These are phyloP conservation scores for Oreochromis grahami DNA, from an alignment of 2,797 vertebrate species.

Conservation along the genomic window DNA sequence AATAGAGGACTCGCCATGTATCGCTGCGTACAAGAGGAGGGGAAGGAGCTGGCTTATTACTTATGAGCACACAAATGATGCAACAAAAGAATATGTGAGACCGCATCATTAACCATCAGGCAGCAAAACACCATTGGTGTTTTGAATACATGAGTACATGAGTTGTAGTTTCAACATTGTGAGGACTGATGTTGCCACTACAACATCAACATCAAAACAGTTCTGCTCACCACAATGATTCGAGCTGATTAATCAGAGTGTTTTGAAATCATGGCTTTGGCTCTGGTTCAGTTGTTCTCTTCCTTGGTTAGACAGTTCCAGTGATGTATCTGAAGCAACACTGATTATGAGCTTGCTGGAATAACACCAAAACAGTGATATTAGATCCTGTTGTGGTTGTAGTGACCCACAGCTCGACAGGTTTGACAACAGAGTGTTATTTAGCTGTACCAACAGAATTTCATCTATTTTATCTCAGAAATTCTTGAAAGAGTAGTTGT, in stretches of 20 bases:
- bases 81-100: background rate
- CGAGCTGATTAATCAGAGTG: background rate
- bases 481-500: background rate
- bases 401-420: background rate
- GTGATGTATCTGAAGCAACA: background rate
- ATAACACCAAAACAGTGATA: background rate
- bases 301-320: background rate
- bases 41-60: background rate
- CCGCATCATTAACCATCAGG: background rate
- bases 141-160: background rate
- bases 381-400: background rate
- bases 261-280: background rate
- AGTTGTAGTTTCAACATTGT: background rate
- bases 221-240: background rate
- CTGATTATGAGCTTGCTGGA: background rate
- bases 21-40: background rate
- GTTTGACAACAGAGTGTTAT: background rate
- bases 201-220: background rate
- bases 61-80: background rate
- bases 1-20: slow-evolving; percentile 37
- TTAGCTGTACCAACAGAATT: background rate
- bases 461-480: background rate
- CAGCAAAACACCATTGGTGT: background rate
- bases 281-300: background rate
- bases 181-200: background rate